phyloP scores from a whole-genome alignment of 2,113 vertebrate genomes.

The Telmatochromis brachygnathus region DNA sequence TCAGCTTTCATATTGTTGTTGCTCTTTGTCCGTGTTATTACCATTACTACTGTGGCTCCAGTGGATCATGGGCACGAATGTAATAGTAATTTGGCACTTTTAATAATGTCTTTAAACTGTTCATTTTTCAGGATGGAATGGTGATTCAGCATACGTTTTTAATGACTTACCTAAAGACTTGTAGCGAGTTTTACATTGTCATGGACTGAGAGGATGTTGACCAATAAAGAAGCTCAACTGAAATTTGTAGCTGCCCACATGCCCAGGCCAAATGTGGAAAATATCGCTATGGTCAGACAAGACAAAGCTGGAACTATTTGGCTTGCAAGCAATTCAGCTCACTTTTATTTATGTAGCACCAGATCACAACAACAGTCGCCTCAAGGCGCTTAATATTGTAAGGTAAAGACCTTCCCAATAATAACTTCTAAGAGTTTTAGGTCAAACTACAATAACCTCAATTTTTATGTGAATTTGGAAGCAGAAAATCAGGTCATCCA shows the following conservation, averaged over 20 bases:
- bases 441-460: not conserved
- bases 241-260: not conserved
- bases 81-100: not conserved
- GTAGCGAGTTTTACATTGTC: not conserved
- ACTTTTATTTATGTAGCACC: not conserved
- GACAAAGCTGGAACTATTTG: not conserved
- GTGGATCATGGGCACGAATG: not conserved
- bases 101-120: not conserved
- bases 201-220: not conserved
- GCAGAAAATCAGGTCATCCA: not conserved
- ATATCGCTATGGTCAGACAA: not conserved
- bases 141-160: not conserved
- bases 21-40: fast-evolving
- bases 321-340: not conserved
- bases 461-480: not conserved
- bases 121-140: not conserved
- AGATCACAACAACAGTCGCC: not conserved
- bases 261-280: not conserved
- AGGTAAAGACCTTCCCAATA: not conserved
- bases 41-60: not conserved
- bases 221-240: not conserved
- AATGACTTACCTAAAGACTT: not conserved
- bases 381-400: not conserved
- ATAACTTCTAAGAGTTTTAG: not conserved
- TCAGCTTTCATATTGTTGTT: fast-evolving